These are phyloP conservation scores for Epinotia ramella DNA, from an alignment of 2,888 invertebrate genomes.

Conservation along the genomic window DNA sequence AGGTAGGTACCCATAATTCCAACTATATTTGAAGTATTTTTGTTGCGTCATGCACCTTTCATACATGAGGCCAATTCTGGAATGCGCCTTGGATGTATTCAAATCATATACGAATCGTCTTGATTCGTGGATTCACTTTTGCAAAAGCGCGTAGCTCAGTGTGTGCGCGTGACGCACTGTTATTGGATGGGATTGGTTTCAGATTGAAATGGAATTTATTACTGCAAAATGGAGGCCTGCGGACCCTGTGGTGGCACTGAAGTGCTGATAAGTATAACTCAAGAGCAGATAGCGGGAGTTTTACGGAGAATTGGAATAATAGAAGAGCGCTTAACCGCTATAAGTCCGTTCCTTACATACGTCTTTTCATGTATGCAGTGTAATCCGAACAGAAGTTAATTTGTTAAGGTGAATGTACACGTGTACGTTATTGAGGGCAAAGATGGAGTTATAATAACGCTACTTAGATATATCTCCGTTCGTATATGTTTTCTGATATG, in stretches of 20 bases:
- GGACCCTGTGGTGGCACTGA: slow-evolving; percentile 4
- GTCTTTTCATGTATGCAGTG: not conserved
- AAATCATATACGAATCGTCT: not conserved
- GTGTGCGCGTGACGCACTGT: not conserved
- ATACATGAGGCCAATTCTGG: not conserved
- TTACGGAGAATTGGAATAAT: not conserved
- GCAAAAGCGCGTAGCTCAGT: not conserved
- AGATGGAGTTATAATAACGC: not conserved
- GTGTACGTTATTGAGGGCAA: not conserved
- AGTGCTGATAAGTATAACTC: not conserved
- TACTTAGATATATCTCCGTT: not conserved
- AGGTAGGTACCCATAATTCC: not conserved
- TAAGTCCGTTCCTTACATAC: not conserved
- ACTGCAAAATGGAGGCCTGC: not conserved
- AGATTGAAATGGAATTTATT: not conserved
- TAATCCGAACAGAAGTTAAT: not conserved
- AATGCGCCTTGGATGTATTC: not conserved
- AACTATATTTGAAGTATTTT: not conserved
- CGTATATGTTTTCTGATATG: not conserved
- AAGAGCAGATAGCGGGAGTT: not conserved
- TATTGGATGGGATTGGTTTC: not conserved
- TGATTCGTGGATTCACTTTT: no score
- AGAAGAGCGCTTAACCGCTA: not conserved
- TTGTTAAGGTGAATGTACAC: slow-evolving; percentile 1
- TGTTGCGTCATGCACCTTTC: not conserved